phyloP scores from a whole-genome alignment of 1,140 invertebrate species.

The Eueides isabella region DNA sequence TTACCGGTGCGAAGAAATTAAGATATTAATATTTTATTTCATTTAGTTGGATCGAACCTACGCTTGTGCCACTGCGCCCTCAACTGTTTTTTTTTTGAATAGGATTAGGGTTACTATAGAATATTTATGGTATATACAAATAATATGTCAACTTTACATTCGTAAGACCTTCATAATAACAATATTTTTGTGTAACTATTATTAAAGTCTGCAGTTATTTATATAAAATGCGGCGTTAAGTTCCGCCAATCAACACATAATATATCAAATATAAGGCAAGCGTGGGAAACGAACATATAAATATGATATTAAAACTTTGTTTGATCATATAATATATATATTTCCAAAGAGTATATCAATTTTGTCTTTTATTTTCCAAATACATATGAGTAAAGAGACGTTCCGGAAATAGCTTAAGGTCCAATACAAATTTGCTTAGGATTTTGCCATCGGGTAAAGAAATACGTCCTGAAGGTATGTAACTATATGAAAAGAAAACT shows the following conservation, averaged over 20 bases:
- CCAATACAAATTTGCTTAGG: background rate
- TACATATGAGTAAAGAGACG: background rate
- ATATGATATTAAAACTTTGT: too few relatives aligned
- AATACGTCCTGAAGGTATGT: background rate
- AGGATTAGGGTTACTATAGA: background rate
- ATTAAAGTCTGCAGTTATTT: background rate
- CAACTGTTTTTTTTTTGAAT: too few relatives aligned
- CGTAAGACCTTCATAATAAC: background rate
- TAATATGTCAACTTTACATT: background rate
- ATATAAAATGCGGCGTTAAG: too few relatives aligned
- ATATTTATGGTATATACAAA: background rate
- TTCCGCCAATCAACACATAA: too few relatives aligned
- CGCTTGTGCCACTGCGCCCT: too few relatives aligned
- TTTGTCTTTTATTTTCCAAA: background rate
- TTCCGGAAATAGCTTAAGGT: background rate
- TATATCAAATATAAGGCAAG: too few relatives aligned
- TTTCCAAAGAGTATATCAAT: background rate
- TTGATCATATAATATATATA: too few relatives aligned
- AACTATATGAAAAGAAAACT: background rate
- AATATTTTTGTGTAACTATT: background rate
- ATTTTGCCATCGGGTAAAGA: background rate
- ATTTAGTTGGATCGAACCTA: too few relatives aligned
- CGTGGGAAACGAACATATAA: too few relatives aligned
- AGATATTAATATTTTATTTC: too few relatives aligned
- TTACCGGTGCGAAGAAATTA: too few relatives aligned